Base-by-base conservation (phyloP, 2,888 invertebrate genomes). In the Sussaba pulchella region DNA sequence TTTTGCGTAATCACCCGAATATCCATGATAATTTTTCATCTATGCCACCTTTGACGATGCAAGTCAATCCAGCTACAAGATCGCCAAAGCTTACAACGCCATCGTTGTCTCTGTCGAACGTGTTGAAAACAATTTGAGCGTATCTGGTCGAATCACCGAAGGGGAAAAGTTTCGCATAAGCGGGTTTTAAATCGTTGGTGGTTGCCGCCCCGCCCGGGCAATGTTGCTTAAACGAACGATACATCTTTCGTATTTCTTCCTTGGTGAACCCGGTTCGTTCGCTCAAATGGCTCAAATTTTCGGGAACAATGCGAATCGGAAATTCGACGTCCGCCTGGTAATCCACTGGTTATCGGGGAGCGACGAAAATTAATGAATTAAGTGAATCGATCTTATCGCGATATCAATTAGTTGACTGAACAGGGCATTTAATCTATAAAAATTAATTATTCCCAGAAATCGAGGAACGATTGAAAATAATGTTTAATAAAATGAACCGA, bases 21-120 rank as follows among this genome's bases (percentile, higher is more conserved):
- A 91, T 91, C 91, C 91, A 91, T 0, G 86, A 84, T 4, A 91
- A 87, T 50, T 89, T 91, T 36, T 90, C 84, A 24, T 91, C 90
- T 0, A 83, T 54, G 36, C 84, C 83, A 0, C 90, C 91, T 31
- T 89, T 89, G 10, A 89, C 77, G 31, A 90, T 90, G 6, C 78
- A 84, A 9, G 89, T 84, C 54, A 89, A 74, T 5, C 85, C 87
- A 0, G 47, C 61, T 5, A 91, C 81, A 3, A 91, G 85, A 83
- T 91, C 91, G 21, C 79, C 79, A 52, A 91, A 91, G 64, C 85
- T 91, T 39, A 91, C 85, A 4, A 91, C 59, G 1, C 91, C 91
- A 19, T 91, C 89, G 24, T 85, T 84, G 70, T 91, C 87, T 19
- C 82, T 85, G 57, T 91, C 91, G 67, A 91, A 89, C 41, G 78